Evolutionary conservation across 1,140 invertebrate species (phyloP), one percentile per base, ranked within the genome.

Genomic region (Cylas formicarius): DNA sequence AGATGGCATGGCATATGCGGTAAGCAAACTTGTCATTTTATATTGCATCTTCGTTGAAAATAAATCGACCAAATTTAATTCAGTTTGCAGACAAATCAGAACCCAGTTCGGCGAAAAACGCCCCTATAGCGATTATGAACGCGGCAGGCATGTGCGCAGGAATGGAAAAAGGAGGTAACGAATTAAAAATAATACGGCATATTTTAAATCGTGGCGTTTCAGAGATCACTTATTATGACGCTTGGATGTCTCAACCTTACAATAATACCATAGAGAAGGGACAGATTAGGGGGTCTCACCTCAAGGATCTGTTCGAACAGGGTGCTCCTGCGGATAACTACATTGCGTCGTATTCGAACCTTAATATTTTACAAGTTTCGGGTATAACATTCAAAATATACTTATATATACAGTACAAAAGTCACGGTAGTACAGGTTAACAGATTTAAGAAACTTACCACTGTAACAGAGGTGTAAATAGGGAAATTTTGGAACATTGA

Each of bases 41-140:
- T 2, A n/a, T n/a, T n/a, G n/a, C n/a, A n/a, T n/a, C n/a, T 26
- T 26, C 8, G 13, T 11, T 20, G 7, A 24, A 22, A 17, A 41
- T 13, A 24, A 34, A 22, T 47, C 4, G 19, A 24, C 16, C 14
- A 13, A 0, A 18, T 27, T 9, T 22, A 26, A 13, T 34, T 4
- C 9, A 18, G 11, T 34, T n/a, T n/a, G n/a, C 4, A 3, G 2
- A 2, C 11, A 34, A 18, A 18, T 13, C 29, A 18, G 4, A 67
- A 67, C 61, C 63, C n/a, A 24, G 56, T 2, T 55, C 55, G 7
- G 87, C 84, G 83, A 75, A 77, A 13, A 70, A 77, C 35, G 82
- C 78, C 0, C 72, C 80, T 2, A 75, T 87, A 19, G 78, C 78
- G 3, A 53, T 86, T 3, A 69, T 74, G 8, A 86, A 86, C 61